Conservation (phyloP, 2,797 vertebrate genomes). For the Necrosyrtes monachus region DNA sequence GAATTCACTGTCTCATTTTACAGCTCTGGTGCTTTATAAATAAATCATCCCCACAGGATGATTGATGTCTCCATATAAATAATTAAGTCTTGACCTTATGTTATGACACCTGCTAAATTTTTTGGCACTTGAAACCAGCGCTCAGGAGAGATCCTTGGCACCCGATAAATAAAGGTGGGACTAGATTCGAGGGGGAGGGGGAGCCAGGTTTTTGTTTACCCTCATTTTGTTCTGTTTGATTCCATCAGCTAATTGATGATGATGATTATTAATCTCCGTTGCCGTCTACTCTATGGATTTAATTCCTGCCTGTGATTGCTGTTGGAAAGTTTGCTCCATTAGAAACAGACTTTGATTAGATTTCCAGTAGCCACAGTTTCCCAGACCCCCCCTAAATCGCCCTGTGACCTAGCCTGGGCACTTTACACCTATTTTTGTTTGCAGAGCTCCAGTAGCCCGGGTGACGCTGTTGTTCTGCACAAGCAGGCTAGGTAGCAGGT, state of each 20-base stretch:
- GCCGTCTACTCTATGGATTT: background rate
- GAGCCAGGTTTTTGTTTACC: conserved; percentile 6
- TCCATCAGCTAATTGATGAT: conserved; percentile 12
- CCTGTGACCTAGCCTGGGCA: background rate
- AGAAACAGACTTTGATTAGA: background rate
- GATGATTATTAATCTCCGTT: conserved; percentile 15
- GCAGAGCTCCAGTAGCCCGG: background rate
- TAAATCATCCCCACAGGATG: conserved; percentile 59
- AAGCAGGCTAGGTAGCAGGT: conserved; percentile 52
- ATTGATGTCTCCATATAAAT: conserved; percentile 76
- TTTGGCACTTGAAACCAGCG: conserved; percentile 44
- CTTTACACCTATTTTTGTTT: background rate
- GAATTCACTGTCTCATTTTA: conserved; percentile 8
- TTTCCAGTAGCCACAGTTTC: background rate
- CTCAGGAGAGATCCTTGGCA: conserved; percentile 52
- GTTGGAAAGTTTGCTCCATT: background rate
- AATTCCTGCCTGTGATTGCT: conserved; percentile 4
- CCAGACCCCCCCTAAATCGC: background rate
- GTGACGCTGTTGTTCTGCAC: background rate
- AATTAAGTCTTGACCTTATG: conserved; percentile 79
- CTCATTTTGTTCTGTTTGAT: conserved; percentile 29
- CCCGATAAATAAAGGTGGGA: conserved; percentile 29
- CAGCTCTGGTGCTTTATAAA: conserved; percentile 65
- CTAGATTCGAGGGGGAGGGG: background rate
- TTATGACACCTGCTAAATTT: conserved; percentile 74